Percentiles rank a stretch among this genome's conserved stretches.
Evolutionary conservation across 92 coral and sea anemone genomes (phyloP).

Genomic region (Umimayanthus kanabou): DNA sequence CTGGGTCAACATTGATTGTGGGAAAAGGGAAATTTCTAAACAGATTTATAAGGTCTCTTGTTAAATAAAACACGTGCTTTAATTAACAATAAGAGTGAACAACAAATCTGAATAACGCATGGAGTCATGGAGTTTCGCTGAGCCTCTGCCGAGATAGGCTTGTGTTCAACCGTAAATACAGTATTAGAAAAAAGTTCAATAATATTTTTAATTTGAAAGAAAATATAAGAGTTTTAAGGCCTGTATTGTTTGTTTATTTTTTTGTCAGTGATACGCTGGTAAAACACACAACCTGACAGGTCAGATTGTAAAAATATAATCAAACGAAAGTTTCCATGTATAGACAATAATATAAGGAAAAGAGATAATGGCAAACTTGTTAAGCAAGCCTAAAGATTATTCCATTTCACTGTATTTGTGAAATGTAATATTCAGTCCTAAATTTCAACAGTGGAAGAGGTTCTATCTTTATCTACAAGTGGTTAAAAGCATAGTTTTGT

Average conservation of each 20-base stretch:
- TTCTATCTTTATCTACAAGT: conserved; percentile 22
- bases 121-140: not conserved
- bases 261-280: not conserved
- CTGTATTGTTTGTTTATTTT: not conserved
- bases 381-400: not conserved
- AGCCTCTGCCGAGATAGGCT: too few relatives aligned
- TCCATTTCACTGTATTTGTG: conserved; percentile 9
- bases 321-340: not conserved
- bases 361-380: not conserved
- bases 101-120: too few relatives aligned
- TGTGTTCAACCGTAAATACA: too few relatives aligned
- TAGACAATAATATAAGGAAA: not conserved
- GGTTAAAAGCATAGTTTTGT: conserved; percentile 1
- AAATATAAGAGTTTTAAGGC: too few relatives aligned
- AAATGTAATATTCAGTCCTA: not conserved
- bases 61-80: not conserved
- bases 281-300: not conserved
- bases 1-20: too few relatives aligned
- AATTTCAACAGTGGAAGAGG: conserved; percentile 1
- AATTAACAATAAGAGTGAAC: not conserved
- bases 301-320: not conserved
- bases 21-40: too few relatives aligned
- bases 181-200: too few relatives aligned
- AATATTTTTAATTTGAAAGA: too few relatives aligned
- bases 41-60: too few relatives aligned